Conservation (phyloP, 2,888 invertebrate species). For the Crepidodera aurea region DNA sequence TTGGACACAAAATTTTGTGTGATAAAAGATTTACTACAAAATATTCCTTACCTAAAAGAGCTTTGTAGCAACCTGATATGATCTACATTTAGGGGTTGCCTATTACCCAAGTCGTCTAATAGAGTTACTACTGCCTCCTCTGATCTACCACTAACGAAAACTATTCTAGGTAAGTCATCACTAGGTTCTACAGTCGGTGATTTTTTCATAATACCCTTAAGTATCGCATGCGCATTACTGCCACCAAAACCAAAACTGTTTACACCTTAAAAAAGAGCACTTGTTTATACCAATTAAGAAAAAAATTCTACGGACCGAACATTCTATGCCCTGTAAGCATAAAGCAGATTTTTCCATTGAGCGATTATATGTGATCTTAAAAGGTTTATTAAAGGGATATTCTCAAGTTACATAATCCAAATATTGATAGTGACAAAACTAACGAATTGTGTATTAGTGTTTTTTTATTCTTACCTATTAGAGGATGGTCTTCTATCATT, state of each 20-base stretch:
- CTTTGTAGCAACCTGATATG: constrained; percentile 49
- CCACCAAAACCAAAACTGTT: constrained; percentile 97
- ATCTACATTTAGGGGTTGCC: constrained; percentile 51
- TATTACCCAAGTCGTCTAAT: constrained; percentile 69
- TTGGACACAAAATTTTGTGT: constrained; percentile 59
- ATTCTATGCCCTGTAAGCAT: too few species aligned
- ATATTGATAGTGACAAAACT: too few species aligned
- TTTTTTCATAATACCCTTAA: constrained; percentile 68
- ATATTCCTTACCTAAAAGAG: constrained; percentile 61
- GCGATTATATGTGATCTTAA: too few species aligned
- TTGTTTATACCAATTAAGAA: too few species aligned
- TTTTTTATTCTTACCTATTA: constrained; percentile 66
- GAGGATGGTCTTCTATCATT: constrained; percentile 71
- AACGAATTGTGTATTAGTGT: too few species aligned
- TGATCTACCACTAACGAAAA: constrained; percentile 81
- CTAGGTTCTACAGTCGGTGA: constrained; percentile 67
- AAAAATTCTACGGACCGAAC: too few species aligned
- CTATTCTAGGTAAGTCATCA: constrained; percentile 76
- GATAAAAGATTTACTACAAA: constrained; percentile 65
- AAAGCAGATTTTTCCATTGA: too few species aligned
- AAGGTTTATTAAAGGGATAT: too few species aligned
- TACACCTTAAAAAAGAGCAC: constrained; percentile 64
- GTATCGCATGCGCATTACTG: constrained; percentile 77
- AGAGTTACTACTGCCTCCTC: constrained; percentile 69
- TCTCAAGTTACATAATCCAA: too few species aligned